These are phyloP conservation scores for Paramormyrops kingsleyae DNA, from an alignment of 2,113 vertebrate species.

Conservation along the genomic window DNA sequence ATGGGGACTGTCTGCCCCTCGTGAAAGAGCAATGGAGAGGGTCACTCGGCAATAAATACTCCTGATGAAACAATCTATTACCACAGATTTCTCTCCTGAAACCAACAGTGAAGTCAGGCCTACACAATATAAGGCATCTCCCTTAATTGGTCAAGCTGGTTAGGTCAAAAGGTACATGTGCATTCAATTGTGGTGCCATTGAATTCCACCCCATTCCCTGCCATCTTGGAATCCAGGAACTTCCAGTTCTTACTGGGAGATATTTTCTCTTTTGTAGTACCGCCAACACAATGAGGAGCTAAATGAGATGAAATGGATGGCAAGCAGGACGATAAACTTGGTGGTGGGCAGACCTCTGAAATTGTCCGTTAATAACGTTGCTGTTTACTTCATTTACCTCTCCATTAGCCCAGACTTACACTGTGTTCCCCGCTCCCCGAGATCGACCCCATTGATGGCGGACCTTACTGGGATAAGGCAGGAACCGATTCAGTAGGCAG, in stretches of 20 bases:
- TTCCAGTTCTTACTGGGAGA: not conserved
- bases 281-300: not conserved
- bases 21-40: not conserved
- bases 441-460: conserved; percentile 17
- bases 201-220: not conserved
- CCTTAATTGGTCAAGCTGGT: conserved; percentile 28
- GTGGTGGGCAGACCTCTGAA: not conserved
- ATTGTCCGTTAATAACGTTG: conserved; percentile 16
- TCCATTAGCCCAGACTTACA: conserved; percentile 12
- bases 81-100: not conserved
- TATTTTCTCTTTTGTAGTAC: not conserved
- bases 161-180: conserved; percentile 22
- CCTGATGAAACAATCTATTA: conserved; percentile 5
- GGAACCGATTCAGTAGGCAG: conserved; percentile 20
- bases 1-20: not conserved
- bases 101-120: not conserved
- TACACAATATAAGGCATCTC: conserved; percentile 4
- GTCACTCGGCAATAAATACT: conserved; percentile 6
- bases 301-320: conserved; percentile 6
- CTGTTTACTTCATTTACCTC: conserved; percentile 23
- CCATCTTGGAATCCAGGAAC: not conserved
- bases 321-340: not conserved
- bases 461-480: not conserved
- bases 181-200: conserved; percentile 14
- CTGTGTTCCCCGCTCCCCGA: not conserved